Evolutionary conservation across 2,113 vertebrate genomes (phyloP), one percentile per base, ranked within the genome.

Genomic region (Abramis brama): DNA sequence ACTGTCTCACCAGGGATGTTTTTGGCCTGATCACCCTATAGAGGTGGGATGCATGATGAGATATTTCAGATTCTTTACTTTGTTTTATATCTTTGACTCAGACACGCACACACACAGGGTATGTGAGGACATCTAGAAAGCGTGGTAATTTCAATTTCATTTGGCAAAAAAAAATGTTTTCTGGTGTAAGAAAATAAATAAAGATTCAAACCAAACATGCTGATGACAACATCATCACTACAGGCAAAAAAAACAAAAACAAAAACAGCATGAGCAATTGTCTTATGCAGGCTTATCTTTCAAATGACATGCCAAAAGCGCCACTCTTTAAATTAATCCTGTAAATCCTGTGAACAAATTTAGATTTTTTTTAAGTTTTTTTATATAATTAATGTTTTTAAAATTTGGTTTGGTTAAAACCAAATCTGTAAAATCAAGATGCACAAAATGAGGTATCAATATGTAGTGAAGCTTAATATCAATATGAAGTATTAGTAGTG

Each of bases 1-100:
- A 99, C 96, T 88, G 97, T 97, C 94, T 99, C 96, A 85, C 96
- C 97, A 84, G 98, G 98, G 95, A 97, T 95, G 94, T 96, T 96
- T 96, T 95, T 97, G 94, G 97, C 97, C 92, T 98, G 96, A 95
- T 98, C 95, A 86, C 97, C 98, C 98, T 99, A 95, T 88, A 94
- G 94, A 87, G 43, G 57, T 52, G 47, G 64, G 93, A 95, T 0
- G 93, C 88, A 73, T 80, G 86, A 71, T 82, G 36, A 82, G 59
- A 83, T 57, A 30, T 2, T 62, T 11, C 68, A 47, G 47, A 70
- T 23, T 27, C 33, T 43, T 50, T 33, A 59, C 33, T 43, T 25
- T 19, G 30, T 73, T 64, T 17, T 43, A 25, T 33, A 39, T 2
- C 60, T 52, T 57, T 43, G 19, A 77, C 73, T 62, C 68, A 76